phyloP scores from a whole-genome alignment of 2,888 invertebrate species.

The Megaustenia siamemsis region DNA sequence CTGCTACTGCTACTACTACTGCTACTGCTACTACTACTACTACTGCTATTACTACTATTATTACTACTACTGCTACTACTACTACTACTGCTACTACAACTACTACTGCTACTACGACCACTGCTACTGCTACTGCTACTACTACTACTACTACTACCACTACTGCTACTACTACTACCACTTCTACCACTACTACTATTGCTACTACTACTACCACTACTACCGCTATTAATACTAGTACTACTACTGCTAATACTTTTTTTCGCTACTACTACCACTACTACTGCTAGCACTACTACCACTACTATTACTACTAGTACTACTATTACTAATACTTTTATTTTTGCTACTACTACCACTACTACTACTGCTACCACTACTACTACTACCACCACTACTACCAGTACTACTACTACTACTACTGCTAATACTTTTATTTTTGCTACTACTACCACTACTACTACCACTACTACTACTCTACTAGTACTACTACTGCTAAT shows the following conservation, averaged over 20 bases:
- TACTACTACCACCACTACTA: no score
- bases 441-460: background rate
- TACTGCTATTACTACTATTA: constrained; percentile 42
- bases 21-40: background rate
- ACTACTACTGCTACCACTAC: no score
- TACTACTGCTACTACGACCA: constrained; percentile 35
- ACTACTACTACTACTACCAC: constrained; percentile 53
- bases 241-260: no score
- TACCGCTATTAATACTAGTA: no score
- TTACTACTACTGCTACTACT: constrained; percentile 49
- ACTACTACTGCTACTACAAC: constrained; percentile 49
- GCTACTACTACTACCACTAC: constrained; percentile 6
- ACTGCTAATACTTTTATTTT: no score
- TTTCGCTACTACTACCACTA: constrained; percentile 18
- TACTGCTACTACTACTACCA: constrained; percentile 39
- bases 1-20: background rate
- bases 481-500: no score
- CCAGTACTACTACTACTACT: no score
- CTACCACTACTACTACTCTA: background rate
- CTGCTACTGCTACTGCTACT: constrained; percentile 44
- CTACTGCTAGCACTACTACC: constrained; percentile 1
- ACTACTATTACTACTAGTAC: background rate
- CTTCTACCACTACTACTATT: constrained; percentile 1
- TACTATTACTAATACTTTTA: no score
- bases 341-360: no score